Base-by-base conservation (phyloP, 2,113 vertebrate species). In the Gasterosteus nipponicus region DNA sequence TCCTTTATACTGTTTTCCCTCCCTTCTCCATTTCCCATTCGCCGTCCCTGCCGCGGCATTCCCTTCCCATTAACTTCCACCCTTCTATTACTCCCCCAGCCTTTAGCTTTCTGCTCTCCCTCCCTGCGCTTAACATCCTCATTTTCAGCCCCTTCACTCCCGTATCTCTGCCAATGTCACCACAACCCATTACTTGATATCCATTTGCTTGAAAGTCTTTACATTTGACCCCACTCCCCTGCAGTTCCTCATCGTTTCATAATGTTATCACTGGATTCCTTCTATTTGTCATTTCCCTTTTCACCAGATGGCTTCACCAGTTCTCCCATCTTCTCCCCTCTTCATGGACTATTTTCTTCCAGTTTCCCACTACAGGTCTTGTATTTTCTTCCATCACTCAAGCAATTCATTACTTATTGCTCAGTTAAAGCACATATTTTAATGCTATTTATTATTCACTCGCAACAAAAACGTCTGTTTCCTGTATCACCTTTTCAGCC, bases 341-440 rank as follows among this genome's bases (percentile, higher is more conserved):
- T 62, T 77, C 59, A 59, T 61, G 58, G 10, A 56, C 39, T 51
- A 16, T 65, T 72, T 75, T 64, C 38, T 78, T 64, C 47, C 26
- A 6, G 29, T 80, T 80, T 84, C 59, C 63, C 63, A 62, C 64
- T 59, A 62, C 42, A 84, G 41, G 5, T 71, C 12, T 12, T 38
- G 7, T 69, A 33, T 80, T 80, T 78, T 73, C 74, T 88, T 82
- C 33, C 77, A 53, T 31, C 62, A 46, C 67, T 54, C 12, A 54
- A 72, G 67, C 71, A 54, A 63, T 75, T 84, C 63, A 76, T 82
- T 77, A 63, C 56, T 56, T 75, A 78, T 41, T 64, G 51, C 70
- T 75, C 54, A 75, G 80, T 81, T 84, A 62, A 78, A 87, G 53
- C 53, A 89, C 47, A 86, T 83, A 81, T 79, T 83, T 86, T 70